Evolutionary conservation across 2,113 vertebrate genomes (phyloP).

Genomic region (Erythrocercus mccallii): DNA sequence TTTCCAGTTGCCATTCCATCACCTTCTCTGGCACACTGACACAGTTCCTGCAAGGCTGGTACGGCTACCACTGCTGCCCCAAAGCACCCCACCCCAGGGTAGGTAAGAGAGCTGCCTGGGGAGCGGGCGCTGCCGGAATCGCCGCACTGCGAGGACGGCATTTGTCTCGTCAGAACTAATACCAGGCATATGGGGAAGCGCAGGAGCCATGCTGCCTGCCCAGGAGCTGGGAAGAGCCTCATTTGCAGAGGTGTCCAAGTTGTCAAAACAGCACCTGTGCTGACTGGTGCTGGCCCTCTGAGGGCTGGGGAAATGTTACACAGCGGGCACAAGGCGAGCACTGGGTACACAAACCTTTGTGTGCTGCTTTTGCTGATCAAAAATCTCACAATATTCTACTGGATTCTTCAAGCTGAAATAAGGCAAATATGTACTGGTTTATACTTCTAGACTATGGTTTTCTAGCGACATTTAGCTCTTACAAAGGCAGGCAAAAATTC

Average conservation of each 20-base stretch:
- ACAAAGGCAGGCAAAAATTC: not conserved
- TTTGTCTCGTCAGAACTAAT: not conserved
- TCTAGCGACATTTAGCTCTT: not conserved
- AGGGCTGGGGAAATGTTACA: slow-evolving; percentile 12
- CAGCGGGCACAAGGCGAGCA: not conserved
- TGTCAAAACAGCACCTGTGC: slow-evolving; percentile 65
- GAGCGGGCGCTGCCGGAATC: accelerated
- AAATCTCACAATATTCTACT: not conserved
- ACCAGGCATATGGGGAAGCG: slow-evolving; percentile 31
- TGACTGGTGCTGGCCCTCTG: slow-evolving; percentile 44
- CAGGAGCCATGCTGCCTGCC: slow-evolving; percentile 3
- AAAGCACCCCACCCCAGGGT: not conserved
- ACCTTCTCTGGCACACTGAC: not conserved
- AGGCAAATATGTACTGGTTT: not conserved
- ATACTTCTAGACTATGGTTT: not conserved
- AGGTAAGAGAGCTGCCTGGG: not conserved
- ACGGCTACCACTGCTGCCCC: not conserved
- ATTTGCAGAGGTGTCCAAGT: slow-evolving; percentile 57
- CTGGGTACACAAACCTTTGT: slow-evolving; percentile 2
- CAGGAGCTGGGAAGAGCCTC: slow-evolving; percentile 22
- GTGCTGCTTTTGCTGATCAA: not conserved
- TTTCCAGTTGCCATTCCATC: slow-evolving; percentile 8
- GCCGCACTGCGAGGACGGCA: accelerated
- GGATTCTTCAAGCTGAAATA: not conserved
- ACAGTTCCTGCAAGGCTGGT: not conserved